Base-by-base conservation (phyloP, 2,888 invertebrate genomes). In the Cephonodes hylas region DNA sequence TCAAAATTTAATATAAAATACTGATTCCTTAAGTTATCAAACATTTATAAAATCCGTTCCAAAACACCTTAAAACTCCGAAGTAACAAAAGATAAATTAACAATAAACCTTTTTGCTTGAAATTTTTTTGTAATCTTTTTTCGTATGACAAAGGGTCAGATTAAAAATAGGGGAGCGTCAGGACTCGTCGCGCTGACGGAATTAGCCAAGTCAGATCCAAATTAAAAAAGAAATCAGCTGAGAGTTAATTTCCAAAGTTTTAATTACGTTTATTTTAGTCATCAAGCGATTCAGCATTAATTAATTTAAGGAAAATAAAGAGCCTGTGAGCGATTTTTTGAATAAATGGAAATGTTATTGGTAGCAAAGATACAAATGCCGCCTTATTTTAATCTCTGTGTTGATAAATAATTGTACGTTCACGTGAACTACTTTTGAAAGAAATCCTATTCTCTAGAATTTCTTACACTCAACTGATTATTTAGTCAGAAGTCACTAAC, bases 151-250 rank as follows among this genome's bases (percentile, higher is more conserved):
- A 88, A 85, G 84, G 85, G 82, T 81, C 84, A 80, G 75, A 66
- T 76, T 74, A 69, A 72, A 75, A 81, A 81, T 75, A 77, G 79
- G 91, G 91, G 90, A 84, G 85, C 84, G 90, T 89, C 91, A 88
- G 70, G 77, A 86, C 87, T 91, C 88, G 88, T 78, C 72, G 89
- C 77, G 88, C 78, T 79, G 81, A 78, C 82, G 79, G 81, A 89
- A 91, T 90, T 90, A 89, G 88, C 79, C 80, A 75, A 86, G 87
- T 83, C 86, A 81, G 84, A 74, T 73, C 80, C 77, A 89, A 92
- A 91, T 91, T 91, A 90, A 91, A 91, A 92, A 92, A 91, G 89
- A 91, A 91, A 91, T 91, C 88, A 82, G 87, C 84, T 83, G 81
- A 78, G 86, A 85, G 86, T 87, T 88, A 86, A 89, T 89, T 86